Evolutionary conservation across 2,888 invertebrate genomes (phyloP), one percentile per base, ranked within the genome.

Genomic region (Lithodes maja): DNA sequence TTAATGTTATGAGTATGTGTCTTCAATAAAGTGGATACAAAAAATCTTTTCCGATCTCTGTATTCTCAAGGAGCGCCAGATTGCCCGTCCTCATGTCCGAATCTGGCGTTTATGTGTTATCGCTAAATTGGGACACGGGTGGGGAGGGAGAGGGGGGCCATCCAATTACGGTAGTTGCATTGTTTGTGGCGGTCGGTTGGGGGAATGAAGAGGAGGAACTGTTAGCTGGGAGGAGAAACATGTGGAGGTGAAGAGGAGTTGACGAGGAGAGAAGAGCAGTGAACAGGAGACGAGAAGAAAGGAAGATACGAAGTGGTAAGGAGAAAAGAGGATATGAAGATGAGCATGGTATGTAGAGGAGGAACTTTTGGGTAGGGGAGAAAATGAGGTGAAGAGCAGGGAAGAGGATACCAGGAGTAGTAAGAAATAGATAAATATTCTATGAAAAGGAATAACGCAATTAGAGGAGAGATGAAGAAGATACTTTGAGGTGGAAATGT

Each of bases 71-170:
- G 33, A 33, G 33, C 54, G 54, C 86, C 86, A 86, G 81, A 61
- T 61, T 61, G 61, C 80, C 12, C 80, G 17, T n/a, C 53, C 61
- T 12, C 53, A 55, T 80, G 52, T 77, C 75, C 61, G 17, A 17
- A 55, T 80, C 80, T 80, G 55, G 55, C n/a, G 80, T 53, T 80
- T 80, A 80, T 80, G 61, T 79, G 80, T 49, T 80, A 61, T 80
- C 33, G 80, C 80, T 80, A 61, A 80, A 80, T 80, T 80, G 80
- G 80, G 80, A 80, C 80, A 80, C 80, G 1, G 80, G 12, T 12
- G 33, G 33, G 33, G 33, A 33, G 33, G 33, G 33, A 33, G 33
- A 33, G 33, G 33, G 55, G 80, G 55, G 49, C 55, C n/a, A 80
- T 80, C 9, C 80, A 80, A 80, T 80, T 80, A 80, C 80, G 33